Evolutionary conservation across 2,888 invertebrate genomes (phyloP), one percentile per base, ranked within the genome.

Genomic region (Trachelus tabidus): DNA sequence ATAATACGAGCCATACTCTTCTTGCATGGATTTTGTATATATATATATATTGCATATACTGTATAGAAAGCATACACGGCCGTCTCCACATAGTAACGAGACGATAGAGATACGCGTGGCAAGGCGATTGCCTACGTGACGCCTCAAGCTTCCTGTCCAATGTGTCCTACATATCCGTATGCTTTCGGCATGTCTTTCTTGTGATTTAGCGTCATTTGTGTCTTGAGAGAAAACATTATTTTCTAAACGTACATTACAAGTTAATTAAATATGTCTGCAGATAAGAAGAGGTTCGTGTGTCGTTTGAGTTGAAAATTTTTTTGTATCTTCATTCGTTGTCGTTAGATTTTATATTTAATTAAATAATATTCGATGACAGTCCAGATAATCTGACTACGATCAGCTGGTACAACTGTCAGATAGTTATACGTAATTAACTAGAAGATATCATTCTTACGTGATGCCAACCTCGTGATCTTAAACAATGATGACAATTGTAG

Each of bases 41-140:
- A 37, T 37, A 40, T 15, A 40, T 40, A 40, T 15, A 15, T 6
- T 33, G 69, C 69, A 33, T n/a, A 75, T 69, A 73, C 15, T 35
- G 75, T 83, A 82, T 86, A 85, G 85, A 86, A 86, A 85, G 83
- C 79, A 82, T 81, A 76, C 78, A 80, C 77, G 80, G 79, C 84
- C 85, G 85, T 84, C 84, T 85, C 84, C 84, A 84, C 77, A 71
- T 71, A 71, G 71, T 71, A 82, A 83, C 84, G 81, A 81, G 81
- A 84, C 85, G 86, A 85, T 85, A 85, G 85, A 56, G 56, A 88
- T 87, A 87, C 85, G 86, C 84, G 81, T 80, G 83, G 89, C 88
- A 89, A 87, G 84, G 82, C 86, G 87, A 89, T 87, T 87, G 85
- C 85, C 85, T 89, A 88, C 89, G 89, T 89, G 89, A 88, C 86